Evolutionary conservation across 2,888 invertebrate genomes (phyloP).

Genomic region (Odontocerum albicorne): DNA sequence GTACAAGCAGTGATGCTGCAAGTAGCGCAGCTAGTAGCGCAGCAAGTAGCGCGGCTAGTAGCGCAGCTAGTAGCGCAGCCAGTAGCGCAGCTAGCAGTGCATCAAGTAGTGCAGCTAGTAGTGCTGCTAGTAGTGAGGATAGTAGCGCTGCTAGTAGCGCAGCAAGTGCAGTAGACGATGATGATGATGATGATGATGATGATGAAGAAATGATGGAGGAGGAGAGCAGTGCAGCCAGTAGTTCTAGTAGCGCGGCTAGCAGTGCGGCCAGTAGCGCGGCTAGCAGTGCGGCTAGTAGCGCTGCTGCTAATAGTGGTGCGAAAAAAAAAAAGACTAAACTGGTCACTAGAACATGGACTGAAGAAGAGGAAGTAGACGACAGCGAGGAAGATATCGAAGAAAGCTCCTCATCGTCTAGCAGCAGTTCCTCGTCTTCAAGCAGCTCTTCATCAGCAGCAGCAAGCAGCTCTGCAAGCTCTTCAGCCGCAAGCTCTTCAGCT

Average conservation of each 20-base stretch:
- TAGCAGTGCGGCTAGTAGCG: background rate
- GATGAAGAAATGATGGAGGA: background rate
- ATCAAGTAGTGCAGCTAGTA: background rate
- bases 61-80: background rate
- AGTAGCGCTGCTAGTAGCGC: background rate
- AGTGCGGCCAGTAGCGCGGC: background rate
- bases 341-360: background rate
- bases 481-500: background rate
- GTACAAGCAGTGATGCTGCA: background rate
- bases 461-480: background rate
- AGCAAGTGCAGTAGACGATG: background rate
- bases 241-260: background rate
- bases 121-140: background rate
- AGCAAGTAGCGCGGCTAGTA: background rate
- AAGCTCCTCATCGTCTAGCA: background rate
- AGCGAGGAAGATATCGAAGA: background rate
- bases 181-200: background rate
- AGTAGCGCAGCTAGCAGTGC: constrained; percentile 5
- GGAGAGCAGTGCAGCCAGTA: background rate
- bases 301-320: too few relatives aligned
- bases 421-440: background rate
- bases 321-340: too few relatives aligned
- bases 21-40: background rate
- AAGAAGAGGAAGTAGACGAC: background rate
- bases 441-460: background rate